Percentiles rank a stretch among this genome's conserved stretches.
Evolutionary conservation across 2,888 invertebrate species (phyloP).

Genomic region (Sericinus montela): DNA sequence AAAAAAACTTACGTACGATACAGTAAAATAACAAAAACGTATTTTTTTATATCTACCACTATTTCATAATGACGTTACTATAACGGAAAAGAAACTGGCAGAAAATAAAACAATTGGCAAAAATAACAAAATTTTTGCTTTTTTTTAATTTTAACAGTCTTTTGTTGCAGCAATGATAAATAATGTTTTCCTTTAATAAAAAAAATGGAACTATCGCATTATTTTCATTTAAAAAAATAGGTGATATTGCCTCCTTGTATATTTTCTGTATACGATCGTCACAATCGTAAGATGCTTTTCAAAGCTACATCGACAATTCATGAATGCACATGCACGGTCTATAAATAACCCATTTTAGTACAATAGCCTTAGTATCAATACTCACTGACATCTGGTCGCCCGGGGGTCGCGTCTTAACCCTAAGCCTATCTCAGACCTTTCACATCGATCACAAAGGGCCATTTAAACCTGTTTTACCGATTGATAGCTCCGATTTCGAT

Average conservation of each 20-base stretch:
- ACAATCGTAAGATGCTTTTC: slow-evolving; percentile 28
- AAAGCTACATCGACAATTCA: slow-evolving; percentile 34
- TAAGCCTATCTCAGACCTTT: slow-evolving; percentile 57
- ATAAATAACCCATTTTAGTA: slow-evolving; percentile 67
- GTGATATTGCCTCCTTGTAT: neutral
- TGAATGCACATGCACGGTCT: slow-evolving; percentile 46
- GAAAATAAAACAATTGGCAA: no score
- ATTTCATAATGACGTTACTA: no score
- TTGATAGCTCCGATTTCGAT: slow-evolving; percentile 66
- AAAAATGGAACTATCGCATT: no score
- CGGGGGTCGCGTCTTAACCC: slow-evolving; percentile 51
- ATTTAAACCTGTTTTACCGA: slow-evolving; percentile 74
- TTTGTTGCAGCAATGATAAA: no score
- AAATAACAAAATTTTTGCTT: no score
- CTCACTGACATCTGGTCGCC: slow-evolving; percentile 65
- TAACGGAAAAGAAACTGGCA: no score
- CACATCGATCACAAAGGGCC: slow-evolving; percentile 45
- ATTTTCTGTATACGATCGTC: neutral
- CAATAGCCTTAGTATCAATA: slow-evolving; percentile 61
- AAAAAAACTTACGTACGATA: no score
- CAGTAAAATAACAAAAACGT: no score
- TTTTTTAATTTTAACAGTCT: no score
- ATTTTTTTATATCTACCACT: no score
- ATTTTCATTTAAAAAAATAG: no score
- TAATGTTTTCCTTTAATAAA: no score